phyloP scores from a whole-genome alignment of 2,888 invertebrate species.

The Caenorhabditis angaria region DNA sequence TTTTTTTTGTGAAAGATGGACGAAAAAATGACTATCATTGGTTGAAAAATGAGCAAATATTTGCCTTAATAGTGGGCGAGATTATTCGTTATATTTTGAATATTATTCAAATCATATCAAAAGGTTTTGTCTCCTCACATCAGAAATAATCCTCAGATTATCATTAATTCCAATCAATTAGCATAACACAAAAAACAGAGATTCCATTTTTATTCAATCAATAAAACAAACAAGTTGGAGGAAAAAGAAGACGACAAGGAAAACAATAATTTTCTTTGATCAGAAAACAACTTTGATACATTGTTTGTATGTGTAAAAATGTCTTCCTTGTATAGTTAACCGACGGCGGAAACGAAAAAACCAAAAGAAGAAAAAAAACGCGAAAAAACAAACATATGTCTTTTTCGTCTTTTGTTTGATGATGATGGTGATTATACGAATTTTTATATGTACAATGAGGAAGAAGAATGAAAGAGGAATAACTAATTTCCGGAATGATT shows the following conservation, averaged over 20 bases:
- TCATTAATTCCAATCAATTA: no score
- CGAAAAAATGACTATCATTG: background rate
- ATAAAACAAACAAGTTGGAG: no score
- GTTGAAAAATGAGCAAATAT: background rate
- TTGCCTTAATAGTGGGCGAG: background rate
- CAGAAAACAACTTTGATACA: background rate
- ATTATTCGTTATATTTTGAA: background rate
- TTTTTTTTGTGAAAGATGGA: background rate
- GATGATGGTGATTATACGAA: background rate
- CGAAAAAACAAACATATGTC: background rate
- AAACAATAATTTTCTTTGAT: background rate
- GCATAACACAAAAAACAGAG: no score
- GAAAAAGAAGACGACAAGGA: no score
- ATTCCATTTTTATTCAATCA: no score
- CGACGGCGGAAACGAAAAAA: background rate
- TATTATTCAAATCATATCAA: background rate
- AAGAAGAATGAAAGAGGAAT: background rate
- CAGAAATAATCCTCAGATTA: no score
- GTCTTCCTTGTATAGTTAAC: constrained; percentile 2
- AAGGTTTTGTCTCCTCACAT: no score
- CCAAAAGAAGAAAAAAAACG: background rate
- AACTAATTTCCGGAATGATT: background rate
- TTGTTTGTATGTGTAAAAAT: background rate
- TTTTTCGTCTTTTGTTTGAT: background rate
- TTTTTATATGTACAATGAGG: background rate